Conservation (phyloP, 2,888 invertebrate species). For the Brenthis ino region DNA sequence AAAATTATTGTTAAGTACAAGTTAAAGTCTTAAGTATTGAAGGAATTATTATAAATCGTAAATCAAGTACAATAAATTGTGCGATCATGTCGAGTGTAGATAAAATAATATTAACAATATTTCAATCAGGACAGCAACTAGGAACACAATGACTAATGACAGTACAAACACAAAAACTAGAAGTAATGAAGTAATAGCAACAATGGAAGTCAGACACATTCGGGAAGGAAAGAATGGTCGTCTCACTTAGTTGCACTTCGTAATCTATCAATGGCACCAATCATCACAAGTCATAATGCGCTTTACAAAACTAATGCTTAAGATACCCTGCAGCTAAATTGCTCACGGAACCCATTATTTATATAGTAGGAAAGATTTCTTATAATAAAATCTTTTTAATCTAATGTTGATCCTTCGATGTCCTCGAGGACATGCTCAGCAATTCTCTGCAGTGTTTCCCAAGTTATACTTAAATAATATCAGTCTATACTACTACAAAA, state of each 20-base stretch:
- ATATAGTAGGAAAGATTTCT: constrained; percentile 13
- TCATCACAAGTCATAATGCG: constrained; percentile 81
- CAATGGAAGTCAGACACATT: constrained; percentile 74
- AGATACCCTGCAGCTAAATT: constrained; percentile 39
- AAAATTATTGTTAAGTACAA: background rate
- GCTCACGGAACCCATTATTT: constrained; percentile 14
- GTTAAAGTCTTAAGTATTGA: background rate
- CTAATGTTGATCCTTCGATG: background rate
- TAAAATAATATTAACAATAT: constrained; percentile 20
- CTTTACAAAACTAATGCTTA: constrained; percentile 54
- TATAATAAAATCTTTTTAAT: constrained; percentile 9
- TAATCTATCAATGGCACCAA: constrained; percentile 82
- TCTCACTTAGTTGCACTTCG: constrained; percentile 68
- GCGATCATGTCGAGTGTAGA: constrained; percentile 26
- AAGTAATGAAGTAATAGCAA: constrained; percentile 59
- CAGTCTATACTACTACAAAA: constrained; percentile 82
- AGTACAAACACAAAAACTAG: constrained; percentile 38
- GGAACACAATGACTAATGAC: constrained; percentile 38
- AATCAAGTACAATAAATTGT: constrained; percentile 29
- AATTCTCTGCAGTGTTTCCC: constrained; percentile 41
- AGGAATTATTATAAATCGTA: background rate
- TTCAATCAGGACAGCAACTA: constrained; percentile 36
- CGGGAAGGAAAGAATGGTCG: constrained; percentile 64
- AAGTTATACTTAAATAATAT: constrained; percentile 69
- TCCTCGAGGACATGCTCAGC: constrained; percentile 8